Evolutionary conservation across 2,797 vertebrate species (phyloP).

Genomic region (Amblyraja radiata): DNA sequence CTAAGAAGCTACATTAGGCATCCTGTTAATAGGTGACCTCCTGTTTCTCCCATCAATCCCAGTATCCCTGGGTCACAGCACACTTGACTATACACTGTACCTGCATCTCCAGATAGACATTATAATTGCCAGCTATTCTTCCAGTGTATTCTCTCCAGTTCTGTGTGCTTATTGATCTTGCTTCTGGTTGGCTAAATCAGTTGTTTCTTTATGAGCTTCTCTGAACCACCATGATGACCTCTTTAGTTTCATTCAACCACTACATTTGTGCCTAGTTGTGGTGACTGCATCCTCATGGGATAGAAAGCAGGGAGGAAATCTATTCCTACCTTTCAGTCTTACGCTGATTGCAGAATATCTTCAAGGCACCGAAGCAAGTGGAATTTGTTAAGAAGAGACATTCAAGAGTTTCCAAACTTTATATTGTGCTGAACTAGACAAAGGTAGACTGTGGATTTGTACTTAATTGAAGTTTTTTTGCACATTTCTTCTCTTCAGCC

Average conservation of each 20-base stretch:
- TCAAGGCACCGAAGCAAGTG: background rate
- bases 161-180: constrained; percentile 19
- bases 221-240: constrained; percentile 18
- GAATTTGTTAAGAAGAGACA: background rate
- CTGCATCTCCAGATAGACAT: background rate
- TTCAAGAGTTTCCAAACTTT: background rate
- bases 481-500: background rate
- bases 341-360: background rate
- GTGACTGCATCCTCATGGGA: background rate
- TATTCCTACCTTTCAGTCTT: background rate
- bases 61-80: constrained; percentile 14
- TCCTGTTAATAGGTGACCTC: constrained; percentile 26
- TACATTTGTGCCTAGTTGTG: background rate
- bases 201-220: background rate
- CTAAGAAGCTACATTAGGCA: constrained; percentile 7
- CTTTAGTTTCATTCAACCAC: background rate
- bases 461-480: background rate
- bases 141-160: background rate
- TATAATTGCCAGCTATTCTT: constrained; percentile 32
- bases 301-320: background rate
- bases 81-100: background rate
- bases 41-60: constrained; percentile 26
- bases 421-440: background rate
- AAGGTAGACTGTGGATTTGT: background rate
- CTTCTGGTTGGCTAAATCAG: constrained; percentile 6